Percentiles rank a stretch among this genome's conserved stretches.
Conservation (phyloP, 2,113 vertebrate genomes). For the Microcebus lehilahytsara region DNA sequence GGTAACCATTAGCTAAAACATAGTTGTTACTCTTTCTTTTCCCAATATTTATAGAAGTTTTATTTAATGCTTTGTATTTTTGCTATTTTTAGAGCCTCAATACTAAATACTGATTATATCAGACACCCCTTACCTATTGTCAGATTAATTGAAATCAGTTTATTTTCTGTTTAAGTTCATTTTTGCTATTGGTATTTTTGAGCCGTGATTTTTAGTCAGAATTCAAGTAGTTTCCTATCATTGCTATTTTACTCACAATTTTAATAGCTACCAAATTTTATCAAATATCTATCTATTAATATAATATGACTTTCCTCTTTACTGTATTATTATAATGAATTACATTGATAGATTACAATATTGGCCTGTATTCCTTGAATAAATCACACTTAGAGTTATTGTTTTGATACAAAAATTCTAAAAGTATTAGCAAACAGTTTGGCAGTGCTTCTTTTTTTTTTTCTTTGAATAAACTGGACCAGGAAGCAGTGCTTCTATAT, state of each 20-base stretch:
- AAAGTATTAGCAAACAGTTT: background rate
- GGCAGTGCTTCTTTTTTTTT: background rate
- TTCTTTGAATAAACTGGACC: no score
- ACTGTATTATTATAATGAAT: background rate
- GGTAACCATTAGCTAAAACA: background rate
- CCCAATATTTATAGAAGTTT: background rate
- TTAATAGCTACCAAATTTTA: background rate
- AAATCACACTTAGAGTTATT: background rate
- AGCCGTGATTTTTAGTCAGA: background rate
- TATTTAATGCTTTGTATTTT: background rate
- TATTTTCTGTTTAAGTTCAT: slow-evolving; percentile 24
- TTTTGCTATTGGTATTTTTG: slow-evolving; percentile 1
- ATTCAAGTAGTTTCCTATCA: background rate
- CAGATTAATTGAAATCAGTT: background rate
- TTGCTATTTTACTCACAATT: background rate
- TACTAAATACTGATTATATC: background rate
- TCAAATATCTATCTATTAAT: background rate
- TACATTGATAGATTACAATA: background rate
- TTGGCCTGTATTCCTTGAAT: background rate
- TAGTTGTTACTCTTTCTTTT: background rate
- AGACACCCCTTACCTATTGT: background rate
- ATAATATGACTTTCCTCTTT: background rate
- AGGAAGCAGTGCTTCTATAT: background rate
- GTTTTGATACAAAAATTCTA: background rate
- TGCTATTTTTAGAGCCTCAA: background rate